Conservation (phyloP, 2,888 invertebrate genomes). For the Ferdinandea cuprea region DNA sequence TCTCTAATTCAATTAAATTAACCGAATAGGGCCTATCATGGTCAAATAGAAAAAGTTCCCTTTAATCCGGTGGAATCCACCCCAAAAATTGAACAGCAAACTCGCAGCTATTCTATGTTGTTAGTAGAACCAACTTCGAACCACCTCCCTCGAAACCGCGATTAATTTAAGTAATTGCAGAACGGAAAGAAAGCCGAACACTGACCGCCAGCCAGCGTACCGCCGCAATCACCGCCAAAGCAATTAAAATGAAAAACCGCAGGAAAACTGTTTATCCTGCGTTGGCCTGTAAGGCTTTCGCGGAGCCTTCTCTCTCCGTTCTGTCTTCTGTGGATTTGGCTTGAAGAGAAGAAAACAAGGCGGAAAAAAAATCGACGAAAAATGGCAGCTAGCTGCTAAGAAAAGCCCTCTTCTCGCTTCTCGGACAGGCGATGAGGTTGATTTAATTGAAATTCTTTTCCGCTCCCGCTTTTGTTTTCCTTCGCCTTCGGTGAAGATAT, state of each 20-base stretch:
- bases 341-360: slow-evolving; percentile 9
- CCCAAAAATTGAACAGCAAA: slow-evolving; percentile 1
- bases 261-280: slow-evolving; percentile 56
- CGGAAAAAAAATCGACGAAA: slow-evolving; percentile 9
- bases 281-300: neutral
- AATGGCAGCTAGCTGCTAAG: slow-evolving; percentile 14
- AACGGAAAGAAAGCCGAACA: slow-evolving; percentile 43
- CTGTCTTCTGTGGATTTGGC: slow-evolving; percentile 21
- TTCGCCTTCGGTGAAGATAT: slow-evolving; percentile 31
- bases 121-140: neutral
- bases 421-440: slow-evolving; percentile 54
- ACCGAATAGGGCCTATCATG: slow-evolving; percentile 63
- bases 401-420: slow-evolving; percentile 1
- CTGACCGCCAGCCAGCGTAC: slow-evolving; percentile 47
- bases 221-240: slow-evolving; percentile 49
- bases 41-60: slow-evolving; percentile 45
- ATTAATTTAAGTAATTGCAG: slow-evolving; percentile 80
- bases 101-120: slow-evolving; percentile 16
- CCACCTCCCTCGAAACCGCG: slow-evolving; percentile 75
- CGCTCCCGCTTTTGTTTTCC: slow-evolving; percentile 34
- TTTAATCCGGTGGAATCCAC: slow-evolving; percentile 38
- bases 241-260: slow-evolving; percentile 70
- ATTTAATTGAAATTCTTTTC: slow-evolving; percentile 73
- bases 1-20: slow-evolving; percentile 70
- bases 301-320: neutral